These are phyloP conservation scores for Bugula neritina DNA, from an alignment of 2,888 invertebrate species.

Conservation along the genomic window DNA sequence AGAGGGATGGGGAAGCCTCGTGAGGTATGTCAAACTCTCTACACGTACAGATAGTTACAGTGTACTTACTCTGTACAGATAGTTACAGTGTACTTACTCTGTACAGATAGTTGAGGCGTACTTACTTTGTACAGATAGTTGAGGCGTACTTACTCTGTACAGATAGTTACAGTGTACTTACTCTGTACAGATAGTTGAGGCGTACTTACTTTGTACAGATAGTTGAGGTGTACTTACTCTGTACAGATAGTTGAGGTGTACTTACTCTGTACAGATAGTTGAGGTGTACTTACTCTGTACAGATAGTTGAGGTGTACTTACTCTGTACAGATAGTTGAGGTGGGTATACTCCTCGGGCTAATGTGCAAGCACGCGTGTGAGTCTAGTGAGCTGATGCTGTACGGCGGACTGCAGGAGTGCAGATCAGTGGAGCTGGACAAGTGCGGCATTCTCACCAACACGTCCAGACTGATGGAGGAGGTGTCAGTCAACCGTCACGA, in stretches of 20 bases:
- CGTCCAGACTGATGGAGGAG: conserved; percentile 33
- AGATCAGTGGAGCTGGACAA: conserved; percentile 42
- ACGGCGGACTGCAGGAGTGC: conserved; percentile 42
- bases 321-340: conserved; percentile 42
- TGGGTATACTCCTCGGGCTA: conserved; percentile 51
- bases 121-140: conserved; percentile 37
- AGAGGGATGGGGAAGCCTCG: conserved; percentile 50
- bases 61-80: conserved; percentile 37
- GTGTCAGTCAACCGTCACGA: neutral
- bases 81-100: conserved; percentile 47
- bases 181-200: conserved; percentile 42
- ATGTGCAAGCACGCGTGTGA: conserved; percentile 56
- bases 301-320: conserved; percentile 44
- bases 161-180: too few species aligned
- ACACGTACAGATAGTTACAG: neutral
- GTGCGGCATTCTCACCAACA: conserved; percentile 54
- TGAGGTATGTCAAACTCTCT: conserved; percentile 38
- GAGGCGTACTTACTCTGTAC: conserved; percentile 51
- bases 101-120: too few species aligned
- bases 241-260: conserved; percentile 47
- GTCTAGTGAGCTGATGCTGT: conserved; percentile 45
- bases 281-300: conserved; percentile 30
- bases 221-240: conserved; percentile 29
- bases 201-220: too few species aligned
- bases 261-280: too few species aligned